Conservation (phyloP, 2,113 vertebrate species). For the Colinus virginianus region DNA sequence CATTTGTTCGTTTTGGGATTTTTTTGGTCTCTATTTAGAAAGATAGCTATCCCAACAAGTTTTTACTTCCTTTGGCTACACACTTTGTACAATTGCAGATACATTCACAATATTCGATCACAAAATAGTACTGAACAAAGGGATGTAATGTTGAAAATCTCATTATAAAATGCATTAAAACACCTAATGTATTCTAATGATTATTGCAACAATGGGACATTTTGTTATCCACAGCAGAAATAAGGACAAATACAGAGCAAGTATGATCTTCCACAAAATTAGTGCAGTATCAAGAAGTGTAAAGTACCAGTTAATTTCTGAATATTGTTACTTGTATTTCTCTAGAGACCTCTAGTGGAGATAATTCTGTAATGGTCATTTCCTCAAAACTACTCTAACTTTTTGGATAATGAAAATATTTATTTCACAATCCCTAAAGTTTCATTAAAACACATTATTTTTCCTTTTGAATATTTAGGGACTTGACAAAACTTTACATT, state of each 20-base stretch:
- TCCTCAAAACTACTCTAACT: background rate
- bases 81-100: background rate
- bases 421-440: background rate
- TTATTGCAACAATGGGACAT: background rate
- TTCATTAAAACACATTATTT: background rate
- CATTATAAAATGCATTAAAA: background rate
- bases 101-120: too few relatives aligned
- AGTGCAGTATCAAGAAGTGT: background rate
- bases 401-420: background rate
- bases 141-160: background rate
- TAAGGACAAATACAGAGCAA: background rate
- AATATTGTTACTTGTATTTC: slow-evolving; percentile 54
- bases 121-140: background rate
- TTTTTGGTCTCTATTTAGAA: background rate
- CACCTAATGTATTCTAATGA: background rate
- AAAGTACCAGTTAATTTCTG: background rate
- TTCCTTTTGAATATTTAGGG: background rate
- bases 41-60: background rate
- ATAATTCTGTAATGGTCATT: background rate
- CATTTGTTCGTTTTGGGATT: background rate
- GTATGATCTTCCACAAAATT: background rate
- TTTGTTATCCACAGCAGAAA: background rate
- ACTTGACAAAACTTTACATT: background rate
- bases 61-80: background rate
- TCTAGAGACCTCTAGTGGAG: slow-evolving; percentile 83